Base-by-base conservation (phyloP, 2,888 invertebrate species). In the Scaptomyza tumidula region DNA sequence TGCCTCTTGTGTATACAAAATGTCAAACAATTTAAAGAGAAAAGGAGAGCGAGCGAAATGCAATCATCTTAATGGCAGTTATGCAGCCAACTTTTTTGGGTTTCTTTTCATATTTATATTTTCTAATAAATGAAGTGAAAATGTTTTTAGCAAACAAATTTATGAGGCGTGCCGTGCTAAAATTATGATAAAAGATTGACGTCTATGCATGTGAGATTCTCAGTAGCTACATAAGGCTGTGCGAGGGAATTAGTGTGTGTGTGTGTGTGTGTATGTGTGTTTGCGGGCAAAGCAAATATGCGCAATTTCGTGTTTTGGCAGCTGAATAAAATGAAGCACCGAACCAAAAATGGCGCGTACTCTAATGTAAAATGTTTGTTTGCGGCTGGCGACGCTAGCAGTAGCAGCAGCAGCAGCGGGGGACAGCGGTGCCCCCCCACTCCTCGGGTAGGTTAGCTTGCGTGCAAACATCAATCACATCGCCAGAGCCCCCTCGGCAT, bases 271-370 rank as follows among this genome's bases (percentile, higher is more conserved):
- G 9, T n/a, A n/a, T 29, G 41, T 46, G 29, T 45, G 24, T 55
- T 60, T 58, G 79, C 54, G 59, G 44, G 61, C 43, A 78, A 75
- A 70, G 89, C 65, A 88, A 85, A 85, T 85, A 85, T 85, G 85
- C 85, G 85, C 85, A 88, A 85, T 79, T 86, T 81, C 85, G 85
- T 85, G 85, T 86, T 86, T 79, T 86, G 85, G 85, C 88, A 85
- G 73, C 64, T 64, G 68, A 69, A 80, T 75, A 71, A 77, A 76
- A 82, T 67, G 86, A 71, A 75, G 54, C 85, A 65, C 35, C 71
- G 61, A 80, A 80, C 66, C 87, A 78, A 82, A 87, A 87, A 70
- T 87, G 86, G 88, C 88, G 86, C 75, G 83, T 88, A 72, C 88
- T 83, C 83, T 75, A 80, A 86, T 77, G 84, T 83, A 79, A 83